Percentiles rank a stretch among this genome's conserved stretches.
Evolutionary conservation across 2,888 invertebrate genomes (phyloP).

Genomic region (Tenthredo amoena): DNA sequence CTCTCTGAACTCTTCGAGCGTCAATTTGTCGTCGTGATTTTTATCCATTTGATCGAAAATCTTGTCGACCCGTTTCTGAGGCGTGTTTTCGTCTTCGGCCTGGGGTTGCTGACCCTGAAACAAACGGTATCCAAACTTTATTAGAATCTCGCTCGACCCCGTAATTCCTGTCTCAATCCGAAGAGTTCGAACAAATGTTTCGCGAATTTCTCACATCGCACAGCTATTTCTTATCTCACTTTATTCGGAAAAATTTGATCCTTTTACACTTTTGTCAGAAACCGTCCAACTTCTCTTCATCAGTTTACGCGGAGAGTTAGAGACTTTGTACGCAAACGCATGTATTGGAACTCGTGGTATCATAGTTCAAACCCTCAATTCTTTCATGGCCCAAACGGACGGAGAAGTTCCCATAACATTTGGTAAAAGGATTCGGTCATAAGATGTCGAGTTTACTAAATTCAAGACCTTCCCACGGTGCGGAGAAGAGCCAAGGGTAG

Average conservation of each 20-base stretch:
- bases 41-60: slow-evolving; percentile 99
- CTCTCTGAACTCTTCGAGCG: slow-evolving; percentile 97
- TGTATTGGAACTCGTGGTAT: not conserved
- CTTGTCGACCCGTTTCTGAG: slow-evolving; percentile 97
- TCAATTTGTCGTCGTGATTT: slow-evolving; percentile 97
- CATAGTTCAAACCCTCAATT: not conserved
- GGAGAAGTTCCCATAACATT: not conserved
- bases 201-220: not conserved
- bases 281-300: not conserved
- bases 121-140: not conserved
- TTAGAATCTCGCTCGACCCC: not conserved
- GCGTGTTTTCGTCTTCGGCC: slow-evolving; percentile 94
- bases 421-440: not conserved
- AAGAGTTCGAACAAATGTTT: not conserved
- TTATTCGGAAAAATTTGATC: not conserved
- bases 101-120: slow-evolving; percentile 93
- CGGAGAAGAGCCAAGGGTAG: not conserved
- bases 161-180: not conserved
- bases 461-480: not conserved
- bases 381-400: not conserved
- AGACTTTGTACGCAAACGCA: not conserved
- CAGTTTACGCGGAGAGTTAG: not conserved
- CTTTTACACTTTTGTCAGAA: not conserved
- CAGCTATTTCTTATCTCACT: not conserved
- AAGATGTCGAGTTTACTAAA: not conserved